Base-by-base conservation (phyloP, 2,888 invertebrate species). In the Morpho achilles region DNA sequence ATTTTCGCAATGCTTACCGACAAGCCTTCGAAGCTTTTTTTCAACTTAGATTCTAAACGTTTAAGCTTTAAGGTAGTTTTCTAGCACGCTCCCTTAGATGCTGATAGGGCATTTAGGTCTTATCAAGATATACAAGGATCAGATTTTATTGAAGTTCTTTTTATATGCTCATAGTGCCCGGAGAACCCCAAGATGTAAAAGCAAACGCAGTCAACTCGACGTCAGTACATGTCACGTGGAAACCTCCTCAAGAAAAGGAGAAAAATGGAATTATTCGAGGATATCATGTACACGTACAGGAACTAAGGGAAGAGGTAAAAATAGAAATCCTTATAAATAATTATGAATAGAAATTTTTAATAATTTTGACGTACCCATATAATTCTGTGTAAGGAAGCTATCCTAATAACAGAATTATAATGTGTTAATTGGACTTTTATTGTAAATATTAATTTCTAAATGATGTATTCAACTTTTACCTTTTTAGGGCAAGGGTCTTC, bases 261-360 rank as follows among this genome's bases (percentile, higher is more conserved):
- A 94, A 96, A 65, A 98, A 99, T 79, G 99, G 99, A 50, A 95
- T 98, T 68, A 98, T 99, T 69, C 93, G 98, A 62, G 99, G 99
- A 39, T 99, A 99, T 87, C 98, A 99, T 81, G 96, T 99, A 58
- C 97, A 98, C 80, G 96, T 97, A 1, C 97, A 98, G 82, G 97
- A 98, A 91, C 93, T 96, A 50, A 94, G 95, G 75, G 95, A 96
- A 78, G 96, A 96, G 93, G 97, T 96, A 80, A 76, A 32, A 32
- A 32, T 32, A 32, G 3, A 32, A 32, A 32, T 32, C 32, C 32
- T 32, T 32, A n/a, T n/a, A n/a, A n/a, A n/a, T n/a, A n/a, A n/a
- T n/a, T n/a, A n/a, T n/a, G n/a, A n/a, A n/a, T n/a, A n/a, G n/a
- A n/a, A n/a, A n/a, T n/a, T n/a, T n/a, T n/a, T n/a, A n/a, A n/a